Conservation (phyloP, 2,113 vertebrate species). For the Halichoeres trimaculatus region DNA sequence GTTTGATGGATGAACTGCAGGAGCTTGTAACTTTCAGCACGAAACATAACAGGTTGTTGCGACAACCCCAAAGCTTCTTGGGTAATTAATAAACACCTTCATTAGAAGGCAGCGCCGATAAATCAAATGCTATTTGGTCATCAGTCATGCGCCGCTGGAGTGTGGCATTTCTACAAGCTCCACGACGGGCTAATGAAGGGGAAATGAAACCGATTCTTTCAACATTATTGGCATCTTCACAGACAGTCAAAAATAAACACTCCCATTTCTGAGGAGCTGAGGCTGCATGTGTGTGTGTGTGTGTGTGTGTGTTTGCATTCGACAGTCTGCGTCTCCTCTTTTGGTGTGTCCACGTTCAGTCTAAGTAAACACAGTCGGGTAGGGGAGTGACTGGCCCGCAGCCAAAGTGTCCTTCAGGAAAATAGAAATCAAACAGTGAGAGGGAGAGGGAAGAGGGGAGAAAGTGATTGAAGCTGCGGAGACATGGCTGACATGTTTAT, state of each 20-base stretch:
- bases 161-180: slow-evolving; percentile 66
- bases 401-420: slow-evolving; percentile 24
- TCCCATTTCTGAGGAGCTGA: slow-evolving; percentile 19
- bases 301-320: slow-evolving; percentile 24
- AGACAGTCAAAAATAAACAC: slow-evolving; percentile 39
- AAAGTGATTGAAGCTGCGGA: slow-evolving; percentile 9
- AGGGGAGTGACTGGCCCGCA: slow-evolving; percentile 12
- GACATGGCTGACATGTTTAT: slow-evolving; percentile 10
- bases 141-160: slow-evolving; percentile 56
- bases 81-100: slow-evolving; percentile 64
- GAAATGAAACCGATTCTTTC: slow-evolving; percentile 34
- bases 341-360: slow-evolving; percentile 22
- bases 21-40: slow-evolving; percentile 33
- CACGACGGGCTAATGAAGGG: slow-evolving; percentile 58
- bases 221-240: slow-evolving; percentile 46
- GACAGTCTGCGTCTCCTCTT: slow-evolving; percentile 28
- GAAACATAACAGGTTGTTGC: slow-evolving; percentile 34
- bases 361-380: slow-evolving; percentile 39
- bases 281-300: neutral
- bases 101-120: slow-evolving; percentile 47
- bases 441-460: neutral
- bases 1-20: slow-evolving; percentile 32
- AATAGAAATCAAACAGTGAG: slow-evolving; percentile 18
- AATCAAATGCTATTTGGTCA: slow-evolving; percentile 53
- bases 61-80: slow-evolving; percentile 27